Evolutionary conservation across 2,797 vertebrate genomes (phyloP).

Genomic region (Gallinago solitaria): DNA sequence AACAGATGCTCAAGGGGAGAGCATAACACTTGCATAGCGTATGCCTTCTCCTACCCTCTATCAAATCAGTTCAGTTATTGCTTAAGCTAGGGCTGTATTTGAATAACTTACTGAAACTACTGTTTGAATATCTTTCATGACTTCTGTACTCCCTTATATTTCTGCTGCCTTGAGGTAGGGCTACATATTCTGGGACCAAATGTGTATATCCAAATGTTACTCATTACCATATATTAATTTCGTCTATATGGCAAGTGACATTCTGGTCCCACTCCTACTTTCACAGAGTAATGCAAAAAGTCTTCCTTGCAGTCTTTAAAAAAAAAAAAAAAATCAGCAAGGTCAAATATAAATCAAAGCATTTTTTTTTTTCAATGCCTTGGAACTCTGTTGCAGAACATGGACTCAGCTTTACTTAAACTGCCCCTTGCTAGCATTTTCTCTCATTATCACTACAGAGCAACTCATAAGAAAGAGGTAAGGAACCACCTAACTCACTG

Average conservation of each 20-base stretch:
- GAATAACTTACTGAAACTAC: background rate
- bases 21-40: background rate
- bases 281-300: background rate
- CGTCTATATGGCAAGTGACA: background rate
- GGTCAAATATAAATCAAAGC: background rate
- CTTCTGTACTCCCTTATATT: background rate
- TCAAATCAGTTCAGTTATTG: background rate
- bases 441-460: background rate
- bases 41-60: background rate
- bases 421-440: background rate
- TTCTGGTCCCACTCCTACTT: background rate
- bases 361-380: background rate
- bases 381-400: background rate
- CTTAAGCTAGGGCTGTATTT: background rate
- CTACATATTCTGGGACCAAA: background rate
- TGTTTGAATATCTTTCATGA: background rate
- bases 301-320: background rate
- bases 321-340: background rate
- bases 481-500: background rate
- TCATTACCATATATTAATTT: background rate
- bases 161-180: background rate
- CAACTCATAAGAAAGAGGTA: background rate
- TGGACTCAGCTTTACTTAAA: background rate
- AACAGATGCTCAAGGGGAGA: background rate
- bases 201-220: background rate